A percentile compares a stretch with the other conserved stretches of the same genome.
phyloP scores from a whole-genome alignment of 2,113 vertebrate species.

The Eira barbara region DNA sequence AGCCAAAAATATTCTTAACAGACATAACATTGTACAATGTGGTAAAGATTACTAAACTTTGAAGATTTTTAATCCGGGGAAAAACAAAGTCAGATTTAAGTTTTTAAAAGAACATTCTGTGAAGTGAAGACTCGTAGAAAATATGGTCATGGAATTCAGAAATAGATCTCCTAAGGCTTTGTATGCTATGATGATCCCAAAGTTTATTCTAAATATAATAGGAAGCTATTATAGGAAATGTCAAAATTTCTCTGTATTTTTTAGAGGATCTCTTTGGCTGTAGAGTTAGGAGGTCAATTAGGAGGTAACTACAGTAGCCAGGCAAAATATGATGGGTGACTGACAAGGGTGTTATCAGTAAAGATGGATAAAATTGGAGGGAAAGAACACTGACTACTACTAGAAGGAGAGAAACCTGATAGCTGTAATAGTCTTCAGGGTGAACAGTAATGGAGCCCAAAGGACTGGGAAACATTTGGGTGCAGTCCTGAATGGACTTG shows the following conservation, averaged over 20 bases:
- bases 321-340: background rate
- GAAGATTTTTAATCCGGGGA: slow-evolving; percentile 29
- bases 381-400: background rate
- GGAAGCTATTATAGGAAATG: background rate
- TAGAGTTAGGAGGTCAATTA: background rate
- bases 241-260: background rate
- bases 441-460: background rate
- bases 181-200: background rate
- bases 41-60: slow-evolving; percentile 42
- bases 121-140: slow-evolving; percentile 1
- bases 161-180: background rate
- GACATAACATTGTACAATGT: slow-evolving; percentile 10
- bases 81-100: slow-evolving; percentile 16
- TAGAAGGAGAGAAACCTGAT: background rate
- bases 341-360: background rate
- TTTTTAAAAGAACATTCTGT: slow-evolving; percentile 31
- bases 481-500: background rate
- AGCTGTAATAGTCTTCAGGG: background rate
- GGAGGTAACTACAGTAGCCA: background rate
- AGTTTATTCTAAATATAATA: background rate
- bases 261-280: background rate
- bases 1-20: slow-evolving; percentile 40
- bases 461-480: background rate
- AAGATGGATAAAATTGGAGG: background rate
- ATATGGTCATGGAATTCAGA: background rate